These are phyloP conservation scores for Octodon degus DNA, from an alignment of 2,113 vertebrate species.

Conservation along the genomic window DNA sequence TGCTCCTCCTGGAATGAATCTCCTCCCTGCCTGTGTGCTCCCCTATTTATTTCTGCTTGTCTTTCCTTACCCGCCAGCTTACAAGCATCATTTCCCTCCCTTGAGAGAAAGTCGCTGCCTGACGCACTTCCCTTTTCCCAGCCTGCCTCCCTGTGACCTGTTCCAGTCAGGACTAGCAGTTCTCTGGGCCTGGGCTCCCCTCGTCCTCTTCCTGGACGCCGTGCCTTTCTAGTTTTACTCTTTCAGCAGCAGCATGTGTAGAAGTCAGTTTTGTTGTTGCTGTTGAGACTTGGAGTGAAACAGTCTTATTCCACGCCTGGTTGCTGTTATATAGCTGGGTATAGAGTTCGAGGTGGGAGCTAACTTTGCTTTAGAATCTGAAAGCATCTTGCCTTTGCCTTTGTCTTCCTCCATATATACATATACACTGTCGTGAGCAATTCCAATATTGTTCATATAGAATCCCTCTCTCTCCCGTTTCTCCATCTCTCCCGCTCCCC, in stretches of 20 bases:
- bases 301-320: not conserved
- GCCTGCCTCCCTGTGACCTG: not conserved
- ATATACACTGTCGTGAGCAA: not conserved
- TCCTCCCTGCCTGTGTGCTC: not conserved
- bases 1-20: not conserved
- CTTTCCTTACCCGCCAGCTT: not conserved
- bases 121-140: not conserved
- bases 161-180: not conserved
- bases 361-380: slow-evolving; percentile 4
- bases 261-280: not conserved
- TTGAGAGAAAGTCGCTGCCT: not conserved
- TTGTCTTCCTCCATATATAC: not conserved
- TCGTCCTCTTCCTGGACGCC: not conserved
- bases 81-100: not conserved
- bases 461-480: not conserved
- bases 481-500: not conserved
- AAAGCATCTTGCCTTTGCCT: not conserved
- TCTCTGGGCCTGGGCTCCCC: not conserved
- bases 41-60: slow-evolving; percentile 20
- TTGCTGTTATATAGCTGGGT: slow-evolving; percentile 27
- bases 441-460: not conserved
- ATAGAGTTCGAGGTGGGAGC: not conserved
- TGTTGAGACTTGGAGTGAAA: not conserved
- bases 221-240: not conserved
- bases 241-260: not conserved